A percentile compares a stretch with the other conserved stretches of the same genome.
These are phyloP conservation scores for Beris morrisii DNA, from an alignment of 2,888 invertebrate genomes.

Conservation along the genomic window DNA sequence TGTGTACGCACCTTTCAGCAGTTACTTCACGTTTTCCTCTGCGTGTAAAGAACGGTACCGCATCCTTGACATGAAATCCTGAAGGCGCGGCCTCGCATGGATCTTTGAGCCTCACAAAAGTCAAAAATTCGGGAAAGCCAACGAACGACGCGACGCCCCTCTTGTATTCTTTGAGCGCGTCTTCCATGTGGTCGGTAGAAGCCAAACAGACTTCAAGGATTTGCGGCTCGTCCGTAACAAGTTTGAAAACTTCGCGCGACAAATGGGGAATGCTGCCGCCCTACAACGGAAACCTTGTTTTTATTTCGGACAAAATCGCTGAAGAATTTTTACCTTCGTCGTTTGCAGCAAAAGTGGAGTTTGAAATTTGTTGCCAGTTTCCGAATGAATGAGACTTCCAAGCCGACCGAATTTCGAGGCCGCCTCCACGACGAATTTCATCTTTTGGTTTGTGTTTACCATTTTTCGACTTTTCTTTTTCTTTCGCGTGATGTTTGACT, in stretches of 20 bases:
- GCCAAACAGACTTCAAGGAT: slow-evolving; percentile 74
- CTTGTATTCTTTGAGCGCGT: slow-evolving; percentile 65
- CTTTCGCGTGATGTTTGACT: too few species aligned
- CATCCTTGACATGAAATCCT: slow-evolving; percentile 72
- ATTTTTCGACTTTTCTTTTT: neutral
- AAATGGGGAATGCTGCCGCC: slow-evolving; percentile 83
- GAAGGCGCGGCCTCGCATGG: slow-evolving; percentile 66
- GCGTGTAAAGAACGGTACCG: slow-evolving; percentile 77
- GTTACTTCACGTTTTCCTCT: slow-evolving; percentile 72
- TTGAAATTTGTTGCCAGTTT: slow-evolving; percentile 61
- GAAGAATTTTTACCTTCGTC: slow-evolving; percentile 63
- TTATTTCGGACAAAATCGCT: slow-evolving; percentile 1
- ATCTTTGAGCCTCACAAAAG: slow-evolving; percentile 60
- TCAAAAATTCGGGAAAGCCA: slow-evolving; percentile 61
- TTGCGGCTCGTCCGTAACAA: slow-evolving; percentile 60
- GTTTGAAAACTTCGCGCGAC: slow-evolving; percentile 72
- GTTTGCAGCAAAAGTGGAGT: slow-evolving; percentile 77
- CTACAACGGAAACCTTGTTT: slow-evolving; percentile 52
- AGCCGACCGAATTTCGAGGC: slow-evolving; percentile 66
- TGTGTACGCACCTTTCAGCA: slow-evolving; percentile 58
- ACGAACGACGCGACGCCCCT: slow-evolving; percentile 72
- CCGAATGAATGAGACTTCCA: slow-evolving; percentile 64
- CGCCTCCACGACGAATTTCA: slow-evolving; percentile 72
- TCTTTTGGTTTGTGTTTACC: slow-evolving; percentile 49
- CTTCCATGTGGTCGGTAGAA: slow-evolving; percentile 66